Conservation (phyloP, 2,888 invertebrate genomes). For the Rapana venosa region DNA sequence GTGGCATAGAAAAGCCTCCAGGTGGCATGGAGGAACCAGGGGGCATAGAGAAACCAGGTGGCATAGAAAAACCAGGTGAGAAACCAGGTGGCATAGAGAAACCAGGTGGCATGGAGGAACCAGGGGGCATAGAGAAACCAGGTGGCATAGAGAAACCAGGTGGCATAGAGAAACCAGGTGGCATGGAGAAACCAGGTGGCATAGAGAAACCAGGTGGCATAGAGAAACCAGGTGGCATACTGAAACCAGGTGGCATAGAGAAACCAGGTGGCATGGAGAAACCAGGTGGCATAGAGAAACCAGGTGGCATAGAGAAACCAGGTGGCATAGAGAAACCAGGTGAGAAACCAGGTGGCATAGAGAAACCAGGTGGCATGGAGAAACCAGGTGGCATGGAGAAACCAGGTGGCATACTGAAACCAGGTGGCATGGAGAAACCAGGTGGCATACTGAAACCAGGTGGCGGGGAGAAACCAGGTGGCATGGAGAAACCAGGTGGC, state of each 20-base stretch:
- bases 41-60: constrained; percentile 3
- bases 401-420: too few species aligned
- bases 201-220: background rate
- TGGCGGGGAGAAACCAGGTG: background rate
- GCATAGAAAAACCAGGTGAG: constrained; percentile 3
- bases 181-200: background rate
- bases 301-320: background rate
- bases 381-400: background rate
- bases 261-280: background rate
- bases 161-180: background rate
- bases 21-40: background rate
- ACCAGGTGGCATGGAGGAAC: constrained; percentile 2
- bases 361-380: background rate
- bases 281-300: background rate
- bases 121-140: background rate
- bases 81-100: constrained; percentile 1
- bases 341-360: background rate
- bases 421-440: background rate
- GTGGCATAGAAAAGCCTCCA: background rate
- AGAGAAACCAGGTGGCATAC: background rate
- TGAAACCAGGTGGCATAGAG: background rate
- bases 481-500: background rate
- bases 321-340: too few species aligned
- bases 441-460: background rate
- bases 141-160: background rate